Evolutionary conservation across 1,140 invertebrate species (phyloP), one percentile per base, ranked within the genome.

Genomic region (Sesamia nonagrioides): DNA sequence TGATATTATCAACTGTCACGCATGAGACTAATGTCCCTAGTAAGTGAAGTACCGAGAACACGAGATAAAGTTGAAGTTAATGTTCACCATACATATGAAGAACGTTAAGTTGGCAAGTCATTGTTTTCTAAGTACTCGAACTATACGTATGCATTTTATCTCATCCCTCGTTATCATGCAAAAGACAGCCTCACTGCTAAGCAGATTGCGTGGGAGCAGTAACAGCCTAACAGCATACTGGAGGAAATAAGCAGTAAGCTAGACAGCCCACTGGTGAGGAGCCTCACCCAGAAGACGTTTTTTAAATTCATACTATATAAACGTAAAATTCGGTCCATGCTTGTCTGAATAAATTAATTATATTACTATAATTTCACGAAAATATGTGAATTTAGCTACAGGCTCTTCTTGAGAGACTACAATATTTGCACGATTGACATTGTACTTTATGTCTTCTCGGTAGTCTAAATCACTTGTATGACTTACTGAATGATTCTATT

Each of bases 131-230:
- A 27, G 27, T 27, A 61, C 33, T 61, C 27, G 33, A 35, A 37
- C 58, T 33, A 50, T n/a, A 33, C 15, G 13, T 27, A 69, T 33
- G 21, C 13, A 11, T 33, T 69, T 69, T 50, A 69, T 50, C 45
- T 21, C 42, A 69, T 45, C 66, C 18, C 66, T 69, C 66, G 42
- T 33, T 69, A 69, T 69, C 66, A n/a, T n/a, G n/a, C n/a, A n/a
- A n/a, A n/a, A n/a, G n/a, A n/a, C n/a, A n/a, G n/a, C n/a, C n/a
- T n/a, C n/a, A n/a, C n/a, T n/a, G n/a, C n/a, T n/a, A n/a, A n/a
- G n/a, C n/a, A n/a, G n/a, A n/a, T n/a, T n/a, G n/a, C n/a, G n/a
- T n/a, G n/a, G n/a, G n/a, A n/a, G n/a, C n/a, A n/a, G n/a, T n/a
- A n/a, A n/a, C n/a, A n/a, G n/a, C n/a, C n/a, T n/a, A n/a, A n/a